Evolutionary conservation across 1,140 invertebrate genomes (phyloP).

Genomic region (Pachyrhynchus sulphureomaculatus): DNA sequence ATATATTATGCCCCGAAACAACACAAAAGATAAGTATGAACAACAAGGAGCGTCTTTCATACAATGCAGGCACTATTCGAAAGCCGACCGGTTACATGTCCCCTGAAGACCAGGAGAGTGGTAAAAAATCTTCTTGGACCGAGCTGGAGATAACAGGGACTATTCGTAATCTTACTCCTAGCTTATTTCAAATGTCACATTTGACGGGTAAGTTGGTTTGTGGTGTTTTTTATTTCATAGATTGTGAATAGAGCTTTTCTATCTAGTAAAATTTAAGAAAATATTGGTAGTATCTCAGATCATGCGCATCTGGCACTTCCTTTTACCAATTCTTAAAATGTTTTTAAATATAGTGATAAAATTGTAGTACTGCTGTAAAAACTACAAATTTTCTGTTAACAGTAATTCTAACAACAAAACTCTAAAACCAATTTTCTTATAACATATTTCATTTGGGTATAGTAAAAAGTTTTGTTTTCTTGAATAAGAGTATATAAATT

Average conservation of each 20-base stretch:
- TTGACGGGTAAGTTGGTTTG: conserved; percentile 82
- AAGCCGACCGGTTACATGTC: conserved; percentile 90
- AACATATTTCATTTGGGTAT: no score
- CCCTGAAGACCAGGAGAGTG: conserved; percentile 84
- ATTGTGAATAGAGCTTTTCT: not conserved
- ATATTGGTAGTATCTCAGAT: no score
- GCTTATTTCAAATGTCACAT: conserved; percentile 87
- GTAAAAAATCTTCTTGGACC: conserved; percentile 85
- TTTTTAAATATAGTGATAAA: no score
- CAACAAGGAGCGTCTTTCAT: conserved; percentile 24
- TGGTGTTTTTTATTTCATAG: not conserved
- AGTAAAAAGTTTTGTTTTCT: no score
- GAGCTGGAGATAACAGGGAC: conserved; percentile 67
- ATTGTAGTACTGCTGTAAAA: no score
- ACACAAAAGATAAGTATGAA: conserved; percentile 58
- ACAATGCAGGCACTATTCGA: conserved; percentile 48
- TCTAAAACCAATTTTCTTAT: no score
- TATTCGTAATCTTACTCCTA: conserved; percentile 88
- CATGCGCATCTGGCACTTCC: no score
- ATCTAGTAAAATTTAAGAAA: no score
- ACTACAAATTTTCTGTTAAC: no score
- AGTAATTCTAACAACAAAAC: no score
- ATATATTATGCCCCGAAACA: conserved; percentile 63
- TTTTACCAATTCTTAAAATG: no score
- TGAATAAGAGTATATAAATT: no score